These are phyloP conservation scores for Petromus typicus DNA, from an alignment of 2,113 vertebrate species.

Conservation along the genomic window DNA sequence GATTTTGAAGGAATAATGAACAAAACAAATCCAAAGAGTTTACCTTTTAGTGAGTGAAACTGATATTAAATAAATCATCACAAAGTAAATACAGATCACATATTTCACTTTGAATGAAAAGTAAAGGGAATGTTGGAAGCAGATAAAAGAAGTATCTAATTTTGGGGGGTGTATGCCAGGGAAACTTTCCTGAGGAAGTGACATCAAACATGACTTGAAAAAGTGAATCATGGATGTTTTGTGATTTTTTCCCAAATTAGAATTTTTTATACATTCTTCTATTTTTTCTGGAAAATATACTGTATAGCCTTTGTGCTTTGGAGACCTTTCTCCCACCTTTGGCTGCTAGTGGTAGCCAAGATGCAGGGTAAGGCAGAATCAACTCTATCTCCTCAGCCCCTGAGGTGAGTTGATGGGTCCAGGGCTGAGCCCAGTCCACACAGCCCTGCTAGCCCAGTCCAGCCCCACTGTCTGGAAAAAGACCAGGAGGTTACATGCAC, in stretches of 20 bases:
- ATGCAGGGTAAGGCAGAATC: not conserved
- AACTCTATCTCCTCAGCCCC: not conserved
- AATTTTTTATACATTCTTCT: not conserved
- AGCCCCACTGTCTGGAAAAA: not conserved
- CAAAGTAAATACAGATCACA: not conserved
- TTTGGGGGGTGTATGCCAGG: not conserved
- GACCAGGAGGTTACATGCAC: not conserved
- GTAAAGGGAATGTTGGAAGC: not conserved
- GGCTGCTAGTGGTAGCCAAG: not conserved
- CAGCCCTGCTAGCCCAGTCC: not conserved
- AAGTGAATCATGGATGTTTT: not conserved
- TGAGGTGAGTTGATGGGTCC: not conserved
- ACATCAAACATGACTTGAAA: not conserved
- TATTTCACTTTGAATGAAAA: slow-evolving; percentile 14
- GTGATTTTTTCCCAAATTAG: not conserved
- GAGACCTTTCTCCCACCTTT: not conserved
- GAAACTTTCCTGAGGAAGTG: not conserved
- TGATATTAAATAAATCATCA: not conserved
- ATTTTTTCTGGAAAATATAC: not conserved
- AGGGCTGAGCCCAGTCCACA: not conserved
- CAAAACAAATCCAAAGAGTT: not conserved
- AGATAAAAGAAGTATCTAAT: not conserved
- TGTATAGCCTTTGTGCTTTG: not conserved
- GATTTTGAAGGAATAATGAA: not conserved
- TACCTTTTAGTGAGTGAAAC: not conserved